Conservation (phyloP, 2,888 invertebrate genomes). For the Macrophya annulata region DNA sequence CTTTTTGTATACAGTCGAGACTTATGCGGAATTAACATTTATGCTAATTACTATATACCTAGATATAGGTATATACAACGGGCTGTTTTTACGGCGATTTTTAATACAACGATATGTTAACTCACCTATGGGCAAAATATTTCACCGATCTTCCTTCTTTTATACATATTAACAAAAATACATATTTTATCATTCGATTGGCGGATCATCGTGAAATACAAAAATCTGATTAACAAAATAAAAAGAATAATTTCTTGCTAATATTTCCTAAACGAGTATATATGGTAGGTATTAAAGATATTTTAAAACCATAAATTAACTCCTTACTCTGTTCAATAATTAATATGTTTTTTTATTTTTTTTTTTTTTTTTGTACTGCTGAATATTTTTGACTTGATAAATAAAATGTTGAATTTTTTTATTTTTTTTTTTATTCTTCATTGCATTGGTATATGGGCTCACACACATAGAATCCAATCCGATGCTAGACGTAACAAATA, state of each 20-base stretch:
- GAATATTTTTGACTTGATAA: not conserved
- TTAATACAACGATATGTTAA: not conserved
- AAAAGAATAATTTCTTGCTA: not conserved
- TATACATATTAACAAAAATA: not conserved
- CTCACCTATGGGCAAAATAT: not conserved
- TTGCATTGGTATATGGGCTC: not conserved
- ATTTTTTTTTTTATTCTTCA: not conserved
- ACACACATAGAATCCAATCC: not conserved
- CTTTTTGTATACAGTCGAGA: conserved; percentile 39
- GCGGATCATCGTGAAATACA: not conserved
- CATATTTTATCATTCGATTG: conserved; percentile 16
- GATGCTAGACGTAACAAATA: too few species aligned
- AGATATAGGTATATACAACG: not conserved
- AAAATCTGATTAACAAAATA: not conserved
- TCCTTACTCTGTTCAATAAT: not conserved
- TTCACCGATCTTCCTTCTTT: not conserved
- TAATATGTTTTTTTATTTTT: not conserved
- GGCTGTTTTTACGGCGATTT: conserved; percentile 9
- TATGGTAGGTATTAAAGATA: not conserved
- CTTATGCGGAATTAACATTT: conserved; percentile 45
- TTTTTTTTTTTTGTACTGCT: not conserved
- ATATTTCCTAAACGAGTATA: not conserved
- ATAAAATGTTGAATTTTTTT: not conserved
- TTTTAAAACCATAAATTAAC: not conserved
- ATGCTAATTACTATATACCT: conserved; percentile 36